phyloP scores from a whole-genome alignment of 1,140 invertebrate species.

The Lasaia peninsularis region DNA sequence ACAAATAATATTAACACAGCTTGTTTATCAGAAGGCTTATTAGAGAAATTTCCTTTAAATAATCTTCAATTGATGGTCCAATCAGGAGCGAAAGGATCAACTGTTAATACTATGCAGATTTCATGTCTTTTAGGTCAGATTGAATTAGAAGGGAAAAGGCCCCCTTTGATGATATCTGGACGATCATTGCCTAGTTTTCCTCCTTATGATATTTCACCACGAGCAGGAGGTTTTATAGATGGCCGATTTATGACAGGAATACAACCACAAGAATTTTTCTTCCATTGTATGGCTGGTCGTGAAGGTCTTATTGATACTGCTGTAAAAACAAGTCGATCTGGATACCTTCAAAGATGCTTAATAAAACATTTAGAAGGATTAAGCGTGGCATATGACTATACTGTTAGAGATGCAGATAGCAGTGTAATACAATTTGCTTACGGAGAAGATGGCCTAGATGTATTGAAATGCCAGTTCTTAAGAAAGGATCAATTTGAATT shows the following conservation, averaged over 20 bases:
- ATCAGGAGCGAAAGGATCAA: conserved; percentile 98
- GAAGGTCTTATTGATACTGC: conserved; percentile 94
- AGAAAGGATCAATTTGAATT: conserved; percentile 88
- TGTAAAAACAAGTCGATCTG: conserved; percentile 96
- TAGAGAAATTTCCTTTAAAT: conserved; percentile 94
- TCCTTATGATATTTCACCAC: conserved; percentile 92
- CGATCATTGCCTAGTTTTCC: conserved; percentile 94
- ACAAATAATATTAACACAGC: conserved; percentile 94
- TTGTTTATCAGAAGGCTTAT: conserved; percentile 89
- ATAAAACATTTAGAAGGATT: conserved; percentile 99
- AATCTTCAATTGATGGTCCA: conserved; percentile 98
- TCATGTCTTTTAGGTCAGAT: conserved; percentile 98
- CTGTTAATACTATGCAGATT: conserved; percentile 98
- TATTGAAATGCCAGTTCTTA: conserved; percentile 91
- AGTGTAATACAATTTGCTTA: conserved; percentile 98
- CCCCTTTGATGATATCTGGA: conserved; percentile 96
- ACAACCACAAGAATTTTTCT: conserved; percentile 98
- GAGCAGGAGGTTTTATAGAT: conserved; percentile 97
- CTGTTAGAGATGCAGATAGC: conserved; percentile 96
- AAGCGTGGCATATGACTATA: conserved; percentile 93
- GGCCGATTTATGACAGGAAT: conserved; percentile 98
- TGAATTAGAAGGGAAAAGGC: conserved; percentile 97
- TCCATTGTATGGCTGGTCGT: conserved; percentile 99
- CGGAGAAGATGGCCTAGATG: conserved; percentile 98
- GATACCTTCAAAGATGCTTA: conserved; percentile 98